phyloP scores from a whole-genome alignment of 2,113 vertebrate species.

The Eclectus roratus region DNA sequence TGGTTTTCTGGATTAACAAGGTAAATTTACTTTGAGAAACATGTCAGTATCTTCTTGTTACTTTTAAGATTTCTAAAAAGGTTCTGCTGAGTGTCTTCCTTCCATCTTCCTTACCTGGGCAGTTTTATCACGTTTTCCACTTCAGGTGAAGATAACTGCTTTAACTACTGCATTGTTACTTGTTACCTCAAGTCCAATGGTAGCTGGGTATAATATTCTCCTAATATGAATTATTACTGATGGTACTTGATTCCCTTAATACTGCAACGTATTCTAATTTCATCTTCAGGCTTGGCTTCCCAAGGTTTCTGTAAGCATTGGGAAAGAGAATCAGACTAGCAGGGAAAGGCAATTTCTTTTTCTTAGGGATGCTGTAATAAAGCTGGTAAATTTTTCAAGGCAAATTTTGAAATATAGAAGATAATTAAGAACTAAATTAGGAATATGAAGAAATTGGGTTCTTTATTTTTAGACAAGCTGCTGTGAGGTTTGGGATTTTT shows the following conservation, averaged over 20 bases:
- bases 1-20: constrained; percentile 99
- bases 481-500: not conserved
- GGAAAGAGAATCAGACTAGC: not conserved
- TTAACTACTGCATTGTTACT: not conserved
- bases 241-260: not conserved
- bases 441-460: not conserved
- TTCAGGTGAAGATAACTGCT: not conserved
- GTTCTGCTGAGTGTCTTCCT: not conserved
- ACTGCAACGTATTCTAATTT: not conserved
- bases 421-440: not conserved
- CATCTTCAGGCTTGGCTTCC: not conserved
- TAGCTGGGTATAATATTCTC: not conserved
- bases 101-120: not conserved
- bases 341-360: not conserved
- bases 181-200: not conserved
- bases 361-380: not conserved
- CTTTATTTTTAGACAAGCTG: not conserved
- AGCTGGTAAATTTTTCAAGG: not conserved
- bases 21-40: constrained; percentile 53
- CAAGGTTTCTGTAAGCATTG: not conserved
- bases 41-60: not conserved
- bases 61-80: not conserved
- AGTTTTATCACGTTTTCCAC: not conserved
- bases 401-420: not conserved
- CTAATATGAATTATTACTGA: not conserved